Evolutionary conservation across 2,888 invertebrate genomes (phyloP), one percentile per base, ranked within the genome.

Genomic region (Scaeva pyrastri): DNA sequence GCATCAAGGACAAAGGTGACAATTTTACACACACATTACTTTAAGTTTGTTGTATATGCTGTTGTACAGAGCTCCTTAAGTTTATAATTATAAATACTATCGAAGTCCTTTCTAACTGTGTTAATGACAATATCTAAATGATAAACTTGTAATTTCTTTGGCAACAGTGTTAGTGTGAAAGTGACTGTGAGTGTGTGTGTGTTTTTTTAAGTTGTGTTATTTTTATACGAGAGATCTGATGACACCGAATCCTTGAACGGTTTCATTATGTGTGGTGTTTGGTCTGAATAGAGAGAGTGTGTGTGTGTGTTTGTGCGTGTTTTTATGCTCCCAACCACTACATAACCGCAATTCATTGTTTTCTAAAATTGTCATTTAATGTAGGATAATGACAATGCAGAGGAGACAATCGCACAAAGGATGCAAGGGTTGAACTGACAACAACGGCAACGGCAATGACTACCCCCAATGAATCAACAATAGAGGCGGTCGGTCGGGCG

Each of bases 291-390:
- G 8, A 31, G 6, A 0, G 8, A 7, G 31, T 31, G 31, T 19
- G 1, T 60, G 7, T 12, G 6, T 10, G 26, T 56, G 31, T 48
- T 43, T 11, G 26, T 68, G 41, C 26, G 64, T 73, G 19, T n/a
- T 16, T 31, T 31, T 31, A 31, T 10, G 55, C 7, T 39, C 41
- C 14, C 64, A 14, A 23, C 19, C 48, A 41, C 31, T 36, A 56
- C 66, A 41, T 14, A 41, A 66, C 16, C 71, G 71, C 60, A 83
- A 70, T 71, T 70, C 48, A 76, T 81, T 78, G 83, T 83, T 83
- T 31, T 62, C 78, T 73, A 48, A 68, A 72, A 83, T 83, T 81
- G 80, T 72, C 66, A 81, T 76, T 72, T 85, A 85, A 81, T 85
- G 75, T 80, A 45, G 72, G 21, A 76, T 72, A 76, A 84, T 71